A percentile compares a stretch with the other conserved stretches of the same genome.
Evolutionary conservation across 2,797 vertebrate genomes (phyloP).

Genomic region (Muraenolepis orangiensis): DNA sequence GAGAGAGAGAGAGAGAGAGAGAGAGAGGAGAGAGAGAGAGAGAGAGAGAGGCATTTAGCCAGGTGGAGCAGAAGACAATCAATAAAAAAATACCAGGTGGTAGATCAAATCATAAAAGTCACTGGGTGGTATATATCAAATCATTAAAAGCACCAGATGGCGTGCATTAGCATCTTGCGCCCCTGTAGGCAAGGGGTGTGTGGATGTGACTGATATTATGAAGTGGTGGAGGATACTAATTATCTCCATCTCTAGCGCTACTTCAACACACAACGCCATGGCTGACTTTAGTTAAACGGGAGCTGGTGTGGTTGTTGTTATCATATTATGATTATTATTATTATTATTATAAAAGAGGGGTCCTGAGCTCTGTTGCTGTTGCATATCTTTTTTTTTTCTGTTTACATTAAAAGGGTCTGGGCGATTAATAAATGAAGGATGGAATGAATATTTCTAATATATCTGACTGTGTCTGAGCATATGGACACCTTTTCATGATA

Average conservation of each 20-base stretch:
- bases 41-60: constrained; percentile 70
- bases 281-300: constrained; percentile 67
- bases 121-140: constrained; percentile 78
- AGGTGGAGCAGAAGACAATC: constrained; percentile 77
- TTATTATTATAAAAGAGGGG: too few relatives aligned
- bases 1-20: too few relatives aligned
- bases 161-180: constrained; percentile 77
- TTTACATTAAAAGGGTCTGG: too few relatives aligned
- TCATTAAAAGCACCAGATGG: constrained; percentile 79
- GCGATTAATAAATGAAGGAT: background rate
- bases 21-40: too few relatives aligned
- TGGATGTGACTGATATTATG: constrained; percentile 73
- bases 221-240: constrained; percentile 76
- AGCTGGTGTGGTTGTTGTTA: too few relatives aligned
- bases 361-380: too few relatives aligned
- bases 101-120: constrained; percentile 80
- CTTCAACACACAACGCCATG: constrained; percentile 70
- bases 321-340: too few relatives aligned
- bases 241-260: constrained; percentile 69
- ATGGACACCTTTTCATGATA: background rate
- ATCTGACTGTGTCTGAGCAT: background rate
- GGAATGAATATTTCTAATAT: background rate
- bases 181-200: constrained; percentile 73
- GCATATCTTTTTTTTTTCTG: too few relatives aligned
- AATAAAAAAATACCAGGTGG: constrained; percentile 80